Conservation (phyloP, 23 tunicate species). For the Pegea sp. region DNA sequence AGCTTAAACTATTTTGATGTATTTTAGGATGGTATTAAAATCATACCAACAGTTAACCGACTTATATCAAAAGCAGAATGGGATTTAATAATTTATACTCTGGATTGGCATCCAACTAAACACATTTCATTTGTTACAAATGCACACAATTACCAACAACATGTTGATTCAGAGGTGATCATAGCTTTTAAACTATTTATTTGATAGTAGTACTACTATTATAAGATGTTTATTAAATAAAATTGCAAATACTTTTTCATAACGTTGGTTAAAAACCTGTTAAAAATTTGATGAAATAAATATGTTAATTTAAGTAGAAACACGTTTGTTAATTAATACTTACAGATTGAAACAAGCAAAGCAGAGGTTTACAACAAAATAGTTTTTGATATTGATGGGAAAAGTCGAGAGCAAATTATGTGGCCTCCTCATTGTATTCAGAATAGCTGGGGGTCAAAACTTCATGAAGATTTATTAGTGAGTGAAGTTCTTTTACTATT, state of each 20-base stretch:
- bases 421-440: conserved; percentile 92
- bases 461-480: conserved; percentile 33
- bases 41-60: conserved; percentile 22
- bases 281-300: too few species aligned
- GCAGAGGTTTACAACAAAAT: background rate
- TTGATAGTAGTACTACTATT: too few species aligned
- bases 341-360: background rate
- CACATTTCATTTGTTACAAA: conserved; percentile 80
- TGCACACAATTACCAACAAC: conserved; percentile 34
- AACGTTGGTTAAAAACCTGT: too few species aligned
- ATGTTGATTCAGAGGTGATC: conserved; percentile 36
- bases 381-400: background rate
- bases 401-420: conserved; percentile 23
- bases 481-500: background rate
- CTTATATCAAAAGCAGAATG: conserved; percentile 8
- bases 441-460: conserved; percentile 42
- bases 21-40: conserved; percentile 59
- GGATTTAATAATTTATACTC: conserved; percentile 42
- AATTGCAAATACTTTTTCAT: too few species aligned
- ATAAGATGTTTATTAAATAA: too few species aligned
- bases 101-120: conserved; percentile 75
- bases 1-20: too few species aligned
- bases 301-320: too few species aligned
- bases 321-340: too few species aligned
- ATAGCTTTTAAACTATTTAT: too few species aligned